Conservation (phyloP, 2,113 vertebrate species). For the Porphyrio hochstetteri region DNA sequence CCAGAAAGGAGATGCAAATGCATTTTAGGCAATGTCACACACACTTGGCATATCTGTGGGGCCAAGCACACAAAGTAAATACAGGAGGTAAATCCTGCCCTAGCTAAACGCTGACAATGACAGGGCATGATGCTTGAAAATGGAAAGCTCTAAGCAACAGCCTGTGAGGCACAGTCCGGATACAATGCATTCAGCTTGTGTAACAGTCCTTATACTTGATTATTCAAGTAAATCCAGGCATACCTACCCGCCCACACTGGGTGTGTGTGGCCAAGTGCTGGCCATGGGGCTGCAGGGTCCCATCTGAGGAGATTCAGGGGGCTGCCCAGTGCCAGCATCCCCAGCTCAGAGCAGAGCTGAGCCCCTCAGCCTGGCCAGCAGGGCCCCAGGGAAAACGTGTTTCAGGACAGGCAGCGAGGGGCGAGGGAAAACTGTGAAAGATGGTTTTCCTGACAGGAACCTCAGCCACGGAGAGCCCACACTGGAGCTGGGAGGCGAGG, state of each 20-base stretch:
- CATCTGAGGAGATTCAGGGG: background rate
- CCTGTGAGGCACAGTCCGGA: background rate
- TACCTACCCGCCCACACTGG: rapidly evolving
- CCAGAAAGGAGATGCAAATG: background rate
- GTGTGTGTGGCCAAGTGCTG: rapidly evolving
- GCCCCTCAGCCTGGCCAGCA: background rate
- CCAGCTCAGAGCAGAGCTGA: background rate
- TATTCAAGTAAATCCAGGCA: background rate
- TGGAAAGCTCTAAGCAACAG: background rate
- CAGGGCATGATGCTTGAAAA: background rate
- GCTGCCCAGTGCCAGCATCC: background rate
- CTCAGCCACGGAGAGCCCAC: background rate
- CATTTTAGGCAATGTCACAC: background rate
- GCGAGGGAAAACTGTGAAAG: background rate
- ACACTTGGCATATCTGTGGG: background rate
- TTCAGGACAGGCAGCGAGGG: background rate
- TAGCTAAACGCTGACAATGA: background rate
- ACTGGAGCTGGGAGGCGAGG: rapidly evolving
- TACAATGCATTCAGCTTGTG: background rate
- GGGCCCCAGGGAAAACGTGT: rapidly evolving
- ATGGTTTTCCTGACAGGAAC: background rate
- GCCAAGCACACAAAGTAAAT: background rate
- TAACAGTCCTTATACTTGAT: no score
- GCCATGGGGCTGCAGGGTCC: background rate
- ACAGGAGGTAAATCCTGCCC: background rate